Evolutionary conservation across 2,113 vertebrate species (phyloP).

Genomic region (Cavia aperea): DNA sequence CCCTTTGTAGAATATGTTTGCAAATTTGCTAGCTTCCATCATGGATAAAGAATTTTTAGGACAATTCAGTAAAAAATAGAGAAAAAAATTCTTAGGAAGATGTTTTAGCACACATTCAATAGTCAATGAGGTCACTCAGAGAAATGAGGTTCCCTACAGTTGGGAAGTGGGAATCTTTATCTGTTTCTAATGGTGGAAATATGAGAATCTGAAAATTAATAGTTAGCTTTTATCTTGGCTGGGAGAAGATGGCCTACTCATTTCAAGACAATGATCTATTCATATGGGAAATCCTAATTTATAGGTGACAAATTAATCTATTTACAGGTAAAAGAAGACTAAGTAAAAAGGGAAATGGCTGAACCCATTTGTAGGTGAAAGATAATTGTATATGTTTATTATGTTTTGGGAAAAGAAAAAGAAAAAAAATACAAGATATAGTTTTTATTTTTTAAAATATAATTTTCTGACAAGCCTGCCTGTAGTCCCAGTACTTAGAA

Average conservation of each 20-base stretch:
- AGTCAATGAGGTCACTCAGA: neutral
- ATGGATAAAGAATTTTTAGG: neutral
- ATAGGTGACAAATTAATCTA: neutral
- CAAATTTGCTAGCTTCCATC: neutral
- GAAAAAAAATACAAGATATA: neutral
- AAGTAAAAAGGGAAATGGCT: neutral
- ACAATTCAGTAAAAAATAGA: neutral
- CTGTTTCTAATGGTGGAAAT: neutral
- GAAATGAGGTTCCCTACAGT: neutral
- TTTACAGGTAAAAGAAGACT: neutral
- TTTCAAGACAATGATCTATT: neutral
- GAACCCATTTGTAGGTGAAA: neutral
- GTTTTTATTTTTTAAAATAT: neutral
- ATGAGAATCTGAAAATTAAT: neutral
- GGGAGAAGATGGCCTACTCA: neutral
- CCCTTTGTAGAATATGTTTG: neutral
- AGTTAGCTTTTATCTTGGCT: neutral
- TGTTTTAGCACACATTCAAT: neutral
- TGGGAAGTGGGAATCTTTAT: neutral
- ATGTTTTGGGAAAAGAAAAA: neutral
- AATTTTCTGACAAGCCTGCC: no score
- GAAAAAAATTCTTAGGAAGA: neutral
- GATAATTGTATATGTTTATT: neutral
- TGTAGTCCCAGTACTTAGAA: no score
- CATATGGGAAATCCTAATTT: neutral